Conservation (phyloP, 2,797 vertebrate genomes). For the Molossus molossus region DNA sequence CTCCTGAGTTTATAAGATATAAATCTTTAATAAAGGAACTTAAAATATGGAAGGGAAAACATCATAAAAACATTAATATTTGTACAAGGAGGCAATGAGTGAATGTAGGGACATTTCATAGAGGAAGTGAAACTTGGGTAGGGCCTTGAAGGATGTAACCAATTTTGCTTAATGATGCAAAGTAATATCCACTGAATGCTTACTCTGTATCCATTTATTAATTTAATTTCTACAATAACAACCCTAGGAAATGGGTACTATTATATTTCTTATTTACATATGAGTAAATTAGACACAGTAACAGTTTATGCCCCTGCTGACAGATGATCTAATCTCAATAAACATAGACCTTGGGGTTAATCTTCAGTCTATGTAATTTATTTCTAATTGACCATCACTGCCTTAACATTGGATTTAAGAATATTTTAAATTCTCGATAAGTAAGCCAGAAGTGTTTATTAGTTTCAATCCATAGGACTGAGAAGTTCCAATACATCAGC, state of each 20-base stretch:
- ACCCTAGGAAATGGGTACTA: not conserved
- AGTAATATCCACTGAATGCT: not conserved
- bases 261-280: not conserved
- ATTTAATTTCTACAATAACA: not conserved
- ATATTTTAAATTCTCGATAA: conserved; percentile 1
- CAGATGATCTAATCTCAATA: not conserved
- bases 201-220: not conserved
- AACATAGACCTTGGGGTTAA: not conserved
- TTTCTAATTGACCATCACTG: not conserved
- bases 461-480: not conserved
- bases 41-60: not conserved
- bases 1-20: not conserved
- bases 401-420: not conserved
- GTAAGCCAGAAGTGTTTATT: not conserved
- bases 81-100: not conserved
- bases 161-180: not conserved
- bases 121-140: not conserved
- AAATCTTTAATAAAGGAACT: not conserved
- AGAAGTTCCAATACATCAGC: not conserved
- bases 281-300: not conserved
- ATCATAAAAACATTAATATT: not conserved
- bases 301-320: not conserved
- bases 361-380: not conserved
- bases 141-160: not conserved
- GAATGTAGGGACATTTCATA: not conserved